phyloP scores from a whole-genome alignment of 2,888 invertebrate genomes.

The Cremastobaeus sp. region DNA sequence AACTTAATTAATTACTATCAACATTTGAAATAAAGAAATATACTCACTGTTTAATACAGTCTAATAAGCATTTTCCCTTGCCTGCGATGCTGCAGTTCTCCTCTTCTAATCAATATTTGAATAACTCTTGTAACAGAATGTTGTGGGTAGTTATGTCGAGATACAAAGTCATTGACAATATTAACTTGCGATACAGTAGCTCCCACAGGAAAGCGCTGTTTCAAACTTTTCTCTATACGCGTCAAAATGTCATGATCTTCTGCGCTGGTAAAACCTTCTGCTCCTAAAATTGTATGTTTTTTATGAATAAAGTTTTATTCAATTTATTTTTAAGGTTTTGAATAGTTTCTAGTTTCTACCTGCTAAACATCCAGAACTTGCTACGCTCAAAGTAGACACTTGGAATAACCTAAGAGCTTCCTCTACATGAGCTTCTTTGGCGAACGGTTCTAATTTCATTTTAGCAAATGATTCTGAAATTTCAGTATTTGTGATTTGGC shows the following conservation, averaged over 20 bases:
- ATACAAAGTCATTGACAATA: constrained; percentile 91
- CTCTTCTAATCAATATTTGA: constrained; percentile 94
- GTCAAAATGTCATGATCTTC: constrained; percentile 94
- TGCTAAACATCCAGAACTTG: constrained; percentile 93
- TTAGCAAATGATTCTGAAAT: constrained; percentile 97
- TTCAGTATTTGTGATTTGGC: constrained; percentile 99
- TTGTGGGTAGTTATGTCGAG: constrained; percentile 91
- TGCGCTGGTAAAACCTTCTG: constrained; percentile 98
- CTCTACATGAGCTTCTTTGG: too few relatives aligned
- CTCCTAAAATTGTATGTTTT: constrained; percentile 81
- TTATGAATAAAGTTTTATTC: background rate
- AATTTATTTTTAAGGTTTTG: background rate
- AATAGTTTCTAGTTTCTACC: constrained; percentile 79
- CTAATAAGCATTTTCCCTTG: constrained; percentile 98
- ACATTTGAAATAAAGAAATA: constrained; percentile 40
- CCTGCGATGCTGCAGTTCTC: constrained; percentile 96
- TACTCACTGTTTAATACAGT: constrained; percentile 79
- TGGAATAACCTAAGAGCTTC: constrained; percentile 97
- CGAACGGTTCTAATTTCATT: too few relatives aligned
- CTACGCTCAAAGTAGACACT: constrained; percentile 98
- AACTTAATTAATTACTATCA: constrained; percentile 42
- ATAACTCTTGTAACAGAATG: constrained; percentile 93
- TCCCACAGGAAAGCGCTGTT: constrained; percentile 95
- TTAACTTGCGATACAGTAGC: constrained; percentile 96
- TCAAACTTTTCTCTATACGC: constrained; percentile 95